Evolutionary conservation across 2,113 vertebrate genomes (phyloP), one percentile per base, ranked within the genome.

Genomic region (Gallinago paraguaiae): DNA sequence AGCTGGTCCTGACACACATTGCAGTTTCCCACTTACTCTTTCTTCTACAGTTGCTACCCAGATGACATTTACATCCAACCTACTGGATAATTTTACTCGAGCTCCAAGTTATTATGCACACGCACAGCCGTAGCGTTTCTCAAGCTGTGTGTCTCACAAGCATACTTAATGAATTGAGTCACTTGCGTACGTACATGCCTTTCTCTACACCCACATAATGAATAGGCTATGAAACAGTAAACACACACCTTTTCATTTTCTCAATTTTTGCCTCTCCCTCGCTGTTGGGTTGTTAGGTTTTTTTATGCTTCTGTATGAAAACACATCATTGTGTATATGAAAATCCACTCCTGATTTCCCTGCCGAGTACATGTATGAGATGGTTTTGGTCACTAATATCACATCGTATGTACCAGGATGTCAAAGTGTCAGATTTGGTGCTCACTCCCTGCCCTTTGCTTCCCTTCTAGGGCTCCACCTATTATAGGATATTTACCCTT

Each of bases 401-500:
- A 2, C 45, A 75, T 35, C 10, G 3, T 54, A n/a, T 56, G 67
- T 85, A 46, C 64, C 61, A 35, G 63, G 39, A 46, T 92, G 74
- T 88, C 59, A 11, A 24, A 85, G 80, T 4, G 4, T 70, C 46
- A 77, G 46, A 28, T 33, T 78, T 88, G 94, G 61, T 87, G 59
- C 90, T 91, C 70, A 88, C 57, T 81, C 72, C 31, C 72, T 93
- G 78, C 72, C 65, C 90, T 82, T 46, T 96, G 91, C 79, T 95
- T 96, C 95, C 88, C 64, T 97, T 90, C 81, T 93, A 99, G 98
- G 96, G 98, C 98, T 75, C 98, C 98, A 22, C 98, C 99, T 57
- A 99, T 99, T 92, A 99, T 99, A 39, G 98, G 98, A 51, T 99
- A 99, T 96, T 98, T 99, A 95, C 98, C 98, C n/a, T 99, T 99